Percentiles rank a stretch among this genome's conserved stretches.
Conservation (phyloP, 2,113 vertebrate species). For the Arenaria interpres region DNA sequence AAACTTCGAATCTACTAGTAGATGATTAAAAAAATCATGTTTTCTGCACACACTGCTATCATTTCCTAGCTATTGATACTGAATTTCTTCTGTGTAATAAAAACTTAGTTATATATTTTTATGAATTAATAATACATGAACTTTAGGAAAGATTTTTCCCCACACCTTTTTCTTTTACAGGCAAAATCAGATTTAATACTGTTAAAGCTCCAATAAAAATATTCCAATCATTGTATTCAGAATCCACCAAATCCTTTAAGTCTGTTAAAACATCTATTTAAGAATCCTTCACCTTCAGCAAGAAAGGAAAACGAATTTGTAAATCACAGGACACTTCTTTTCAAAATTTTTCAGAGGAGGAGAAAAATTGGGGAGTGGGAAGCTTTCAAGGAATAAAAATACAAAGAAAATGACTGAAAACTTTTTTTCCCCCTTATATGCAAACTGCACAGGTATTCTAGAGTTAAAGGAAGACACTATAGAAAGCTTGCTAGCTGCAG, state of each 20-base stretch:
- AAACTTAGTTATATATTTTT: background rate
- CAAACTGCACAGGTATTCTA: slow-evolving; percentile 82
- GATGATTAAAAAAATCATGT: background rate
- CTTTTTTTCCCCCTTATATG: background rate
- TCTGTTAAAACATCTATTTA: background rate
- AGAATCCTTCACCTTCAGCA: background rate
- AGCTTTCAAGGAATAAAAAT: background rate
- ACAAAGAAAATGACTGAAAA: background rate
- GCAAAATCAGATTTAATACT: background rate
- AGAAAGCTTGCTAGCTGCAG: slow-evolving; percentile 92
- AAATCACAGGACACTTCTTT: background rate
- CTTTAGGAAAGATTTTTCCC: background rate
- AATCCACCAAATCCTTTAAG: background rate
- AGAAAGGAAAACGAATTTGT: background rate
- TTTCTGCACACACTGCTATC: background rate
- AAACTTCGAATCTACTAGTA: background rate
- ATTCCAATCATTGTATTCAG: background rate
- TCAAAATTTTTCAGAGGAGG: background rate
- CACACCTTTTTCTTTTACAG: background rate
- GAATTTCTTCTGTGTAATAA: background rate
- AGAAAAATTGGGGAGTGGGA: background rate
- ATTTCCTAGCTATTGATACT: background rate
- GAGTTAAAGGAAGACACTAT: slow-evolving; percentile 96
- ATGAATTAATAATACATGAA: background rate
- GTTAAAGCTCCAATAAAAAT: background rate